A percentile compares a stretch with the other conserved stretches of the same genome.
Conservation (phyloP, 2,888 invertebrate species). For the Cerastis leucographa region DNA sequence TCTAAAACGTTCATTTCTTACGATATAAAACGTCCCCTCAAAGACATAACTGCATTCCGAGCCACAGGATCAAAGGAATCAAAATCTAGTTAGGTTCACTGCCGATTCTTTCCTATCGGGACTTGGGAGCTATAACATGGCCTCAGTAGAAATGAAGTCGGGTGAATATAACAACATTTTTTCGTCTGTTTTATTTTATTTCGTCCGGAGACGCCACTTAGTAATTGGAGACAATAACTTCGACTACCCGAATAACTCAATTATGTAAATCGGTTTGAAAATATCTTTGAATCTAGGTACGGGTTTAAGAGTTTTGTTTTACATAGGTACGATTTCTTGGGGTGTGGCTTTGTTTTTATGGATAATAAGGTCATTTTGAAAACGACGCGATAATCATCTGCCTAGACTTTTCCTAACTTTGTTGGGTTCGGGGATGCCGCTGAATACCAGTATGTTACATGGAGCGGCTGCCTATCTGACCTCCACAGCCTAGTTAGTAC, state of each 20-base stretch:
- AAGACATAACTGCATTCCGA: conserved; percentile 22
- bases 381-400: not conserved
- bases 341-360: not conserved
- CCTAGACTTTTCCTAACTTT: no score
- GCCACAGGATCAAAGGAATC: conserved; percentile 52
- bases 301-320: conserved; percentile 26
- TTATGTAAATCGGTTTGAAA: conserved; percentile 58
- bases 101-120: conserved; percentile 39
- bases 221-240: conserved; percentile 63
- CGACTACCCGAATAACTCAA: conserved; percentile 56
- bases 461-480: no score
- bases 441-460: no score
- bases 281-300: conserved; percentile 41
- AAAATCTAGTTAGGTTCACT: conserved; percentile 57
- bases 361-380: not conserved
- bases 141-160: conserved; percentile 26
- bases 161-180: conserved; percentile 57
- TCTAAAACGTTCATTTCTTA: not conserved
- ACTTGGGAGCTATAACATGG: conserved; percentile 40
- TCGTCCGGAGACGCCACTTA: conserved; percentile 37
- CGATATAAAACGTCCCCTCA: not conserved
- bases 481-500: no score
- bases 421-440: no score
- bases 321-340: not conserved
- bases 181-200: conserved; percentile 62